A percentile compares a stretch with the other conserved stretches of the same genome.
phyloP scores from a whole-genome alignment of 2,797 vertebrate genomes.

The Gymnothorax javanicus region DNA sequence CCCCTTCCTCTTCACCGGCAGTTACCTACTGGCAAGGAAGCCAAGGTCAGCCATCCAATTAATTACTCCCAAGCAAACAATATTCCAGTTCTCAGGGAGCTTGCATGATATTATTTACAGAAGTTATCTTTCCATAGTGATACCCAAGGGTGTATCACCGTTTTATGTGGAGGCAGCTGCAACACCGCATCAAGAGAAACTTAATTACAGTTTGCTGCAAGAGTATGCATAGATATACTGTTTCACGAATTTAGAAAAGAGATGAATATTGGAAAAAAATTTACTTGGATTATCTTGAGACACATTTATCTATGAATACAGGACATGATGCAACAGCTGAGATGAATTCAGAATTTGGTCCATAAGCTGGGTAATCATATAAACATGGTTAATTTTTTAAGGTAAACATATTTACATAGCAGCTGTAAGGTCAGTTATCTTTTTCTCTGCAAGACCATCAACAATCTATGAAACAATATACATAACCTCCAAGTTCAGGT shows the following conservation, averaged over 20 bases:
- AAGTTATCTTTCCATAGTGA: constrained; percentile 19
- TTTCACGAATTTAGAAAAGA: constrained; percentile 19
- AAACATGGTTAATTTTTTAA: neutral
- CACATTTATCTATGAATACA: neutral
- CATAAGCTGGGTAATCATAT: neutral
- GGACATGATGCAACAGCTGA: neutral
- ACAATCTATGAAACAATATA: no score
- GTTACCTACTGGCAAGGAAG: constrained; percentile 19
- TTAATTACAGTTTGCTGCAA: constrained; percentile 16
- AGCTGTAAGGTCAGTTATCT: neutral
- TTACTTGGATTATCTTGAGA: neutral
- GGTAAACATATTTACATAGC: neutral
- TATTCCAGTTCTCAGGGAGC: constrained; percentile 28
- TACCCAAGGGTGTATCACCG: neutral
- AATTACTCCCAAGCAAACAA: constrained; percentile 24
- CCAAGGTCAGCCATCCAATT: constrained; percentile 37
- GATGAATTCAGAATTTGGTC: neutral
- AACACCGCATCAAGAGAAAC: neutral
- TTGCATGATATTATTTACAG: constrained; percentile 21
- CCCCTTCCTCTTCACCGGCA: constrained; percentile 5
- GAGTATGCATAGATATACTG: neutral
- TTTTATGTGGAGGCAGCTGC: neutral
- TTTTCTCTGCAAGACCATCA: no score
- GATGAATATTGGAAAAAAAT: constrained; percentile 10
- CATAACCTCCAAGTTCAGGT: no score